Conservation (phyloP, 1,140 invertebrate genomes). For the Metopolophium dirhodum region DNA sequence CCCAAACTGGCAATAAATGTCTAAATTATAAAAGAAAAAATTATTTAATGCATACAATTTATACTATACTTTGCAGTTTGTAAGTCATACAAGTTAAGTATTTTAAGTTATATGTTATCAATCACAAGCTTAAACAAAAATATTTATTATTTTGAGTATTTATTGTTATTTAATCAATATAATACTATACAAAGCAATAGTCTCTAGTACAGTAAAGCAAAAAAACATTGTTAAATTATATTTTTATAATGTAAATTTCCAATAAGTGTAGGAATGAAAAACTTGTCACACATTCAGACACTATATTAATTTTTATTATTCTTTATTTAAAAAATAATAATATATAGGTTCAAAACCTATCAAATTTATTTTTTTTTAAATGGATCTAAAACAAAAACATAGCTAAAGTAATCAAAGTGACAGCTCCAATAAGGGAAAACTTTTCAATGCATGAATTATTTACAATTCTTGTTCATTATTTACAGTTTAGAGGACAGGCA, state of each 20-base stretch:
- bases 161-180: not conserved
- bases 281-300: not conserved
- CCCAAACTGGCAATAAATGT: conserved; percentile 51
- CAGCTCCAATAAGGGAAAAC: not conserved
- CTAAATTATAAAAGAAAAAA: conserved; percentile 9
- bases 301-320: not conserved
- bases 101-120: not conserved
- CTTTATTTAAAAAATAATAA: too few species aligned
- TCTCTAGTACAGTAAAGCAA: not conserved
- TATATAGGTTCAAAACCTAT: too few species aligned
- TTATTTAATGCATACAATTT: not conserved
- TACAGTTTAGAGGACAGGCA: not conserved
- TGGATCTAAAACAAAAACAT: too few species aligned
- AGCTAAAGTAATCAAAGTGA: too few species aligned
- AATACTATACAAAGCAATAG: not conserved
- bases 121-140: too few species aligned
- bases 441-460: not conserved
- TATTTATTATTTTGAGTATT: too few species aligned
- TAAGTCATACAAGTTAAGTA: not conserved
- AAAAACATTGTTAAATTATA: not conserved
- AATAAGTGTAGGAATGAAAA: not conserved
- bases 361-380: too few species aligned
- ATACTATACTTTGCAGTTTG: not conserved
- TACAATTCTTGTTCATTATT: too few species aligned
- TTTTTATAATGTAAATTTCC: not conserved